These are phyloP conservation scores for Uloborus plumipes DNA, from an alignment of 2,888 invertebrate genomes.

Conservation along the genomic window DNA sequence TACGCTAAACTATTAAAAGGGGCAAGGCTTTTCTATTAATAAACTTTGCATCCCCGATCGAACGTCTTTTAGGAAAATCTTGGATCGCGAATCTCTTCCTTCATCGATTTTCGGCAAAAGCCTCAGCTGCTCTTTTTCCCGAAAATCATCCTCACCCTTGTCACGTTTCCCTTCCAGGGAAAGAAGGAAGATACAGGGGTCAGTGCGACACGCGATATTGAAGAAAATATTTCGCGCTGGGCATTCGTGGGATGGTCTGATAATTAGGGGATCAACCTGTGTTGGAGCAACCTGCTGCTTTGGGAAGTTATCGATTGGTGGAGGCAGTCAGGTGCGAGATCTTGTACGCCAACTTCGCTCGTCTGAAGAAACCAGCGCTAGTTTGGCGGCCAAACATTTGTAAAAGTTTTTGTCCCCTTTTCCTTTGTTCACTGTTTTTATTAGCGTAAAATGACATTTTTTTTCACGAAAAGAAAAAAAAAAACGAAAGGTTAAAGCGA, in stretches of 20 bases:
- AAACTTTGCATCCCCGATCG: constrained; percentile 17
- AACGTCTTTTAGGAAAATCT: constrained; percentile 10
- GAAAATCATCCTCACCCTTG: no score
- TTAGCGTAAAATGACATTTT: not conserved
- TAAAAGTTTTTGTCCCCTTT: not conserved
- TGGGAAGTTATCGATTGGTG: constrained; percentile 41
- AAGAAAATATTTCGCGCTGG: no score
- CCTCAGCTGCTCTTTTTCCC: not conserved
- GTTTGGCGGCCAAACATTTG: constrained; percentile 19
- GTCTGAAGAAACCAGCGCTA: constrained; percentile 5
- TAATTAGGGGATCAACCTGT: constrained; percentile 50
- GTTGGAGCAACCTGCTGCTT: constrained; percentile 50
- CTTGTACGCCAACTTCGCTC: constrained; percentile 16
- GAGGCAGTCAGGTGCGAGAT: constrained; percentile 29
- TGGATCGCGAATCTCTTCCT: constrained; percentile 8
- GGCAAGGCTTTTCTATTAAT: constrained; percentile 23
- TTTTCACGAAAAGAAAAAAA: not conserved
- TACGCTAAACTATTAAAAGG: not conserved
- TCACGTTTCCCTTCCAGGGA: no score
- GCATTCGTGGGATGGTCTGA: not conserved
- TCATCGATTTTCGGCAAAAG: constrained; percentile 11
- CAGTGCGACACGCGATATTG: not conserved
- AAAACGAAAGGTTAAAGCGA: not conserved
- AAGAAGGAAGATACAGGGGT: not conserved
- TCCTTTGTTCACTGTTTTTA: not conserved